Evolutionary conservation across 2,888 invertebrate genomes (phyloP).

Genomic region (Archaeoteleia sp.): DNA sequence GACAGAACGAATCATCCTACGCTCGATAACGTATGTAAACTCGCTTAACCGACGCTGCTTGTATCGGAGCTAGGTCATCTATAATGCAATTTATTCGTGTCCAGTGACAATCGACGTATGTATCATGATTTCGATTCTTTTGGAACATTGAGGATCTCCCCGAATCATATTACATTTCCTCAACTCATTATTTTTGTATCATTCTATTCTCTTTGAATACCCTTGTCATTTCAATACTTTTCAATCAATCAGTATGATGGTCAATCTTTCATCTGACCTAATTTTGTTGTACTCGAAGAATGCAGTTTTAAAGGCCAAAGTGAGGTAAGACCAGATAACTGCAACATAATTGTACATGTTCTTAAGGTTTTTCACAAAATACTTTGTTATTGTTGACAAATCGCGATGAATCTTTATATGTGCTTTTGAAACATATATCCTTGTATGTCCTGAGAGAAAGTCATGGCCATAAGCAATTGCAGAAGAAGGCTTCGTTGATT

Average conservation of each 20-base stretch:
- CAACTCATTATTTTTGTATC: background rate
- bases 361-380: no score
- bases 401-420: no score
- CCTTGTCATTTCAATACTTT: constrained; percentile 50
- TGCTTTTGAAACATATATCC: no score
- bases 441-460: no score
- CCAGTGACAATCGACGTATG: constrained; percentile 55
- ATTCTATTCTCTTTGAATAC: constrained; percentile 18
- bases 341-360: no score
- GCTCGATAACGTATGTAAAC: constrained; percentile 26
- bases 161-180: background rate
- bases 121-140: constrained; percentile 54
- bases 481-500: no score
- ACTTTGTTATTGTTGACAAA: no score
- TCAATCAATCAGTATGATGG: constrained; percentile 6
- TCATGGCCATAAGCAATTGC: no score
- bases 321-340: no score
- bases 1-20: constrained; percentile 20
- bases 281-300: background rate
- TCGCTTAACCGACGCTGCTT: constrained; percentile 8
- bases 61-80: constrained; percentile 55
- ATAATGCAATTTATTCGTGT: constrained; percentile 66
- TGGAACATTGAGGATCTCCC: background rate
- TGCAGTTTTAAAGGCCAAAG: background rate
- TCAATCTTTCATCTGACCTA: background rate